phyloP scores from a whole-genome alignment of 2,888 invertebrate species.

The Ectemnius continuus region DNA sequence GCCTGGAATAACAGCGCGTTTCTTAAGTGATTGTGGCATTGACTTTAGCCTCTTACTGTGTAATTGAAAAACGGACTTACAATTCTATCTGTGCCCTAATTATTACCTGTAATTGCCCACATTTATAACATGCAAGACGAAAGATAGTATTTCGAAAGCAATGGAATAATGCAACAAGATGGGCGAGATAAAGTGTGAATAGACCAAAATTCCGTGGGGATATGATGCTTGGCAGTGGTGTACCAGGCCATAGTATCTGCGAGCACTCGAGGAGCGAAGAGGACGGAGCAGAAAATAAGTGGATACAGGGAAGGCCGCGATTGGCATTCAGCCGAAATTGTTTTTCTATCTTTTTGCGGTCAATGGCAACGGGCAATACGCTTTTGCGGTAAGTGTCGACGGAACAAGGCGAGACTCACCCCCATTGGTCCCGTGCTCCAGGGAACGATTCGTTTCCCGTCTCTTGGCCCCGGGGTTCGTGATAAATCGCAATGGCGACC shows the following conservation, averaged over 20 bases:
- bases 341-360: slow-evolving; percentile 38
- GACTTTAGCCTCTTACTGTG: no score
- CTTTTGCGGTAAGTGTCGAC: slow-evolving; percentile 55
- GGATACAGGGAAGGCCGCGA: slow-evolving; percentile 16
- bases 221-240: not conserved
- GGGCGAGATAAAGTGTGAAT: no score
- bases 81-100: no score
- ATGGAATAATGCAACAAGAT: no score
- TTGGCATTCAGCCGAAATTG: slow-evolving; percentile 46
- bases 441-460: slow-evolving; percentile 71
- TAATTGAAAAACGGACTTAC: no score
- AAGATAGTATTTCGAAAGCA: no score
- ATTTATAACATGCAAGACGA: no score
- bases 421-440: slow-evolving; percentile 58
- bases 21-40: no score
- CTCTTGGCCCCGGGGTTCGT: slow-evolving; percentile 54
- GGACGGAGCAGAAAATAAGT: slow-evolving; percentile 3
- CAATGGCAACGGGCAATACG: slow-evolving; percentile 30
- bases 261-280: not conserved
- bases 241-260: not conserved
- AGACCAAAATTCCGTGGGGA: no score
- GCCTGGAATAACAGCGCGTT: no score
- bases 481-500: slow-evolving; percentile 70
- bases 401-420: slow-evolving; percentile 45
- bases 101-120: no score